A percentile compares a stretch with the other conserved stretches of the same genome.
These are phyloP conservation scores for Poeciliopsis gracilis DNA, from an alignment of 2,797 vertebrate species.

Conservation along the genomic window DNA sequence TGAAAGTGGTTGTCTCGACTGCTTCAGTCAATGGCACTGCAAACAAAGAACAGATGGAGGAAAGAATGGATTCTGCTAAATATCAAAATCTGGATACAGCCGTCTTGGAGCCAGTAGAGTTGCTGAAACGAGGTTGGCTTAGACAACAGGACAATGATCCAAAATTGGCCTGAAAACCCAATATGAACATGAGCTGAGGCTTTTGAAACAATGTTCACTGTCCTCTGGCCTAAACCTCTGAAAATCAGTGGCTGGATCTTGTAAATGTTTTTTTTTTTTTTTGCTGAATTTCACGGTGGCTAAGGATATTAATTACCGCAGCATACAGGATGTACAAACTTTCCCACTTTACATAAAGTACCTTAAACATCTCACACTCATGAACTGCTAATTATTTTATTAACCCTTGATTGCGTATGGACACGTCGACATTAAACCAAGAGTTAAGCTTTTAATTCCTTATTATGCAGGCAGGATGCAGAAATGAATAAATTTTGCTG, in stretches of 20 bases:
- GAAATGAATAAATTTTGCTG: conserved; percentile 3
- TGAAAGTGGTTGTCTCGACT: conserved; percentile 4
- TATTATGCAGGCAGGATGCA: conserved; percentile 2
- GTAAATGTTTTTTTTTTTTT: not conserved
- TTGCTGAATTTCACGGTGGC: not conserved
- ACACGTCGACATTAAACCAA: not conserved
- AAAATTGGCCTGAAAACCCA: conserved; percentile 18
- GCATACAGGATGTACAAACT: not conserved
- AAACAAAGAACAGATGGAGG: conserved; percentile 21
- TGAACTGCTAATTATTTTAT: not conserved
- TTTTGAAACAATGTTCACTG: conserved; percentile 5
- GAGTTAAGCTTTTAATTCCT: conserved; percentile 3
- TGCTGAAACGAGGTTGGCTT: conserved; percentile 17
- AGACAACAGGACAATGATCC: conserved; percentile 13
- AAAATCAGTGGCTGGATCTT: conserved; percentile 8
- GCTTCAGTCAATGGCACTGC: conserved; percentile 5
- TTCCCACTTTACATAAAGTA: not conserved
- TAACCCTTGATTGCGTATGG: not conserved
- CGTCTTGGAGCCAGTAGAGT: conserved; percentile 5
- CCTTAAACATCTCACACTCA: not conserved
- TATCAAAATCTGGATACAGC: conserved; percentile 20
- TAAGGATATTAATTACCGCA: not conserved
- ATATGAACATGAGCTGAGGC: not conserved
- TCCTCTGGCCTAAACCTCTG: conserved; percentile 2
- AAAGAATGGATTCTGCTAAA: conserved; percentile 18